Evolutionary conservation across 2,888 invertebrate species (phyloP), one percentile per base, ranked within the genome.

Genomic region (Gerris lacustris): DNA sequence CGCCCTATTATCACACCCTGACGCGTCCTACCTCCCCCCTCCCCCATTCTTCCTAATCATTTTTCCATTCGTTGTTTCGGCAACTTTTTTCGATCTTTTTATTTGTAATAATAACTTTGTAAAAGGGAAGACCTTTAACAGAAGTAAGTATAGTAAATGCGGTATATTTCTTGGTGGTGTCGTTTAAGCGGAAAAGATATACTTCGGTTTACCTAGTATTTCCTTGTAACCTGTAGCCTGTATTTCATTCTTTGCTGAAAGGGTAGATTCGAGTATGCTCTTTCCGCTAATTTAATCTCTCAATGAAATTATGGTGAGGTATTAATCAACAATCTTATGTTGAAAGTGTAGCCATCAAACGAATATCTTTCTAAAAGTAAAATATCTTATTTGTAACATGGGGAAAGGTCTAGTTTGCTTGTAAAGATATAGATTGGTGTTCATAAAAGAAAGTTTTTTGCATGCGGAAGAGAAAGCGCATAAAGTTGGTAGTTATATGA

Each of bases 11-110:
- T 31, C 64, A n/a, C 64, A 11, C 31, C 31, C 67, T 44, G n/a
- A 17, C 45, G 9, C n/a, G 43, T 44, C 67, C 67, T 9, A 31
- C 67, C 67, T 44, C 67, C 31, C 7, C 31, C 69, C 67, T 62
- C 70, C 71, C 69, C 67, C 67, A 45, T 69, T 70, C 68, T 71
- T 69, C 11, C 45, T 31, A 66, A 66, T 18, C 17, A 31, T 18
- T 17, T 31, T 66, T 18, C 17, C 66, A 66, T 18, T 31, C 66
- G 18, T 66, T 18, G 66, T 66, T 17, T 66, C 18, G 9, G 9
- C 2, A 66, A 66, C 31, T 66, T 55, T 55, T 55, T 55, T 9
- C 9, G 15, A 55, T 55, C 55, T 55, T 55, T 55, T 55, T 55
- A 55, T 55, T 55, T 55, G 55, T 55, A 55, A 55, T 55, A 55